Evolutionary conservation across 2,113 vertebrate species (phyloP), one percentile per base, ranked within the genome.

Genomic region (Otocyon megalotis): DNA sequence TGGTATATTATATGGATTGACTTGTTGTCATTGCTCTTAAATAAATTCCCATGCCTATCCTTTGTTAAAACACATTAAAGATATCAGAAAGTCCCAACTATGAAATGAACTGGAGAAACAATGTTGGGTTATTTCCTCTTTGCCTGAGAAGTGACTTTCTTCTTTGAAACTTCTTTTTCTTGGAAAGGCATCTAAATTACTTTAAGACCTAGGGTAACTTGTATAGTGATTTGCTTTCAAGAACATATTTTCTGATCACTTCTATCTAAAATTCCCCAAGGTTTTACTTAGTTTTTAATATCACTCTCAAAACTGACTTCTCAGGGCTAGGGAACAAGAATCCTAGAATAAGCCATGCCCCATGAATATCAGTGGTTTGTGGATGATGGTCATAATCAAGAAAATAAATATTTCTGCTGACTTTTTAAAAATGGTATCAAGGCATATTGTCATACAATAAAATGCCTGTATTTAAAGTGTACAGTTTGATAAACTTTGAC

Each of bases 71-170:
- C 50, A 60, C 3, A 48, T 94, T 81, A 43, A 93, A 48, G 91
- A n/a, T 62, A 81, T 58, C 28, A 53, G 80, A 71, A 97, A 93
- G 94, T 88, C 58, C 56, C 90, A 97, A 99, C 99, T 99, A 92
- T 99, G 96, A 96, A 99, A 98, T 19, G 99, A 99, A n/a, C 83
- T 81, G 65, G 99, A 98, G 98, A 99, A 99, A 26, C 98, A 19
- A 99, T 99, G 96, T 99, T 99, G 1, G 98, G 98, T 60, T 99
- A 99, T 62, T 98, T 99, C 99, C 99, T 99, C 97, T 98, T 99
- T 35, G 98, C 98, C 85, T 99, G 97, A 90, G 99, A 98, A 37
- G 96, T 95, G 15, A 98, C 99, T 97, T 99, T 99, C 80, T 99
- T 99, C 90, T 98, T 97, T 58, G 99, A 99, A 2, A 98, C 98